Percentiles rank a stretch among this genome's conserved stretches.
Evolutionary conservation across 2,888 invertebrate genomes (phyloP).

Genomic region (Dolichomitus sp.): DNA sequence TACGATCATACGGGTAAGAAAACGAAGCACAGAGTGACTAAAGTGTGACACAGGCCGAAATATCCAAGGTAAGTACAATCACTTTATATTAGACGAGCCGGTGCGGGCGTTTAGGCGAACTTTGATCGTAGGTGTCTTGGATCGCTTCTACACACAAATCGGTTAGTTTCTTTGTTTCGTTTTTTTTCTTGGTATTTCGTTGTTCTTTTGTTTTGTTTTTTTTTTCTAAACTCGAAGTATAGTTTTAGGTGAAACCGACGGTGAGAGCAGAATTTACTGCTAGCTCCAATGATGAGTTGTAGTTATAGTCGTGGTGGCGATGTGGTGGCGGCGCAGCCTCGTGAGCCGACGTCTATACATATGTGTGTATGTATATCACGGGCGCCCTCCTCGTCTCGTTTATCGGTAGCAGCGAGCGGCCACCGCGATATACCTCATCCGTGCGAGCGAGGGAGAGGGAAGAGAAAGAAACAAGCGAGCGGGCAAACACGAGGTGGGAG

Average conservation of each 20-base stretch:
- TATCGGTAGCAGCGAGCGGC: conserved; percentile 49
- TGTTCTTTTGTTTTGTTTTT: background rate
- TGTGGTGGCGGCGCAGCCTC: conserved; percentile 61
- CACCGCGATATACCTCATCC: conserved; percentile 61
- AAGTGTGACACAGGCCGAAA: background rate
- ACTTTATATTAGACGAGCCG: background rate
- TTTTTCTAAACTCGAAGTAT: background rate
- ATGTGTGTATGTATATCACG: conserved; percentile 40
- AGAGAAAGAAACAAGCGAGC: conserved; percentile 31
- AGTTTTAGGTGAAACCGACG: conserved; percentile 2
- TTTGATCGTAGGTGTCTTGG: background rate
- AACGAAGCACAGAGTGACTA: background rate
- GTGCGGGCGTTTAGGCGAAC: too few relatives aligned
- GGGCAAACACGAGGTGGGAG: conserved; percentile 32
- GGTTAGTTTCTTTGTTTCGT: conserved; percentile 1
- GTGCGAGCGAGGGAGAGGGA: conserved; percentile 49
- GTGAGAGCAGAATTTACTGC: conserved; percentile 17
- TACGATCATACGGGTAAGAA: background rate
- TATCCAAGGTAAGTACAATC: background rate
- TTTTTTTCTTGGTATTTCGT: background rate
- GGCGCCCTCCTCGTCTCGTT: conserved; percentile 50
- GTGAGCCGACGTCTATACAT: conserved; percentile 55
- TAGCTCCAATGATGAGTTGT: conserved; percentile 53
- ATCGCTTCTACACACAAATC: background rate
- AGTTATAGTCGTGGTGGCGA: conserved; percentile 35